These are phyloP conservation scores for Psammodynastes pulverulentus DNA, from an alignment of 2,113 vertebrate genomes.

Conservation along the genomic window DNA sequence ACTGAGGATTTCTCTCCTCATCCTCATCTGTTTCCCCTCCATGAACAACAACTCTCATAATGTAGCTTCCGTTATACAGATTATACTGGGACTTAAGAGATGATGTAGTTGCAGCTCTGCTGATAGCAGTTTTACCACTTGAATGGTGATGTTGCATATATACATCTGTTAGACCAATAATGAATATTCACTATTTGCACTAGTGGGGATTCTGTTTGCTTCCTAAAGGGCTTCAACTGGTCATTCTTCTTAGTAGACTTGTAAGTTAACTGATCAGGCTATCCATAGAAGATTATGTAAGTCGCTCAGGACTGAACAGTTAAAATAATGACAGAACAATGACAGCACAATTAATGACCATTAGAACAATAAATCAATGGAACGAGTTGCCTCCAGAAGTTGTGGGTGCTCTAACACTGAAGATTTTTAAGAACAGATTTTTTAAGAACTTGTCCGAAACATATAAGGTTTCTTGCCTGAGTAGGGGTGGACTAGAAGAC, in stretches of 20 bases:
- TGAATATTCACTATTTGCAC: not conserved
- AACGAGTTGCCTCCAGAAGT: too few relatives aligned
- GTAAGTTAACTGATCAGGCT: not conserved
- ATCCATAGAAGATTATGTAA: not conserved
- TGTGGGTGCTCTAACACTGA: too few relatives aligned
- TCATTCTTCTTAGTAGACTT: not conserved
- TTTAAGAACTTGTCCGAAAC: too few relatives aligned
- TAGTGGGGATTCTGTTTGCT: not conserved
- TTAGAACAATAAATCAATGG: too few relatives aligned
- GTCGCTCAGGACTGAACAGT: not conserved
- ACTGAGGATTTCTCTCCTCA: not conserved
- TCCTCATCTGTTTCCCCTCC: too few relatives aligned
- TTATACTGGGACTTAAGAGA: not conserved
- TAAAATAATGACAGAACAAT: too few relatives aligned
- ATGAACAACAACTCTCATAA: not conserved
- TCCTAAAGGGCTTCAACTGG: not conserved
- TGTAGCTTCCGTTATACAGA: not conserved
- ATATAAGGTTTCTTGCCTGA: too few relatives aligned
- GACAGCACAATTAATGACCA: too few relatives aligned
- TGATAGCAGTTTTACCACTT: not conserved
- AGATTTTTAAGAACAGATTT: too few relatives aligned
- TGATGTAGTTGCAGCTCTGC: not conserved
- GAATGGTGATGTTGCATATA: not conserved
- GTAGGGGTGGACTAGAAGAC: too few relatives aligned
- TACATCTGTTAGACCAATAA: not conserved